A percentile compares a stretch with the other conserved stretches of the same genome.
Conservation (phyloP, 1,140 invertebrate species). For the Lysiphlebus fabarum region DNA sequence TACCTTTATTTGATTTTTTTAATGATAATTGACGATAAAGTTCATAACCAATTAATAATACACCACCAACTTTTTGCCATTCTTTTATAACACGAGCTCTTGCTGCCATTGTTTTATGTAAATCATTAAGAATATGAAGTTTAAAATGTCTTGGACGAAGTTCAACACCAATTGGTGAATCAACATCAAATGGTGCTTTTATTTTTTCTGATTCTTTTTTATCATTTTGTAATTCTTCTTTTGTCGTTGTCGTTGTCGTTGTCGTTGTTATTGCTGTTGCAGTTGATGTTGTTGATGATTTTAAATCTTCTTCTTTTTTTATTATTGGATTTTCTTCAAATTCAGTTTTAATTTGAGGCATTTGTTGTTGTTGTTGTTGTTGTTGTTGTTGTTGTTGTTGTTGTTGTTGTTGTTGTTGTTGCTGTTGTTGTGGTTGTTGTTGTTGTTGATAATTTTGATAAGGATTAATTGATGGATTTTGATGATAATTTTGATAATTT, state of each 20-base stretch:
- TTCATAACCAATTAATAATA: constrained; percentile 96
- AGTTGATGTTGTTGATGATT: too few species aligned
- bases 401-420: too few species aligned
- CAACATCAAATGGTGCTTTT: constrained; percentile 46
- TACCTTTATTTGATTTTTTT: constrained; percentile 61
- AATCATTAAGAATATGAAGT: constrained; percentile 89
- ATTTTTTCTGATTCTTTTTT: constrained; percentile 36
- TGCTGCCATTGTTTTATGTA: constrained; percentile 85
- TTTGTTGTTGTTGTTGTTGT: too few species aligned
- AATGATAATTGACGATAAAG: constrained; percentile 86
- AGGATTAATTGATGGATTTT: too few species aligned
- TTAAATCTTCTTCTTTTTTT: too few species aligned
- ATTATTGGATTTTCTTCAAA: too few species aligned
- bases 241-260: constrained; percentile 26
- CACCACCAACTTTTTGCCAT: constrained; percentile 86
- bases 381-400: too few species aligned
- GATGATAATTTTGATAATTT: too few species aligned
- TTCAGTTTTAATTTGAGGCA: too few species aligned
- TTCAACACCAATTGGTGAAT: constrained; percentile 43
- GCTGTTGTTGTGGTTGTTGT: too few species aligned
- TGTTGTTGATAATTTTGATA: too few species aligned
- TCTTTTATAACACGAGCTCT: constrained; percentile 75
- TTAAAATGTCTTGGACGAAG: constrained; percentile 74
- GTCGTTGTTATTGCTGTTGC: constrained; percentile 19
- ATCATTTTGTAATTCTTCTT: constrained; percentile 58